phyloP scores from a whole-genome alignment of 2,888 invertebrate species.

The Siphlonurus alternatus region DNA sequence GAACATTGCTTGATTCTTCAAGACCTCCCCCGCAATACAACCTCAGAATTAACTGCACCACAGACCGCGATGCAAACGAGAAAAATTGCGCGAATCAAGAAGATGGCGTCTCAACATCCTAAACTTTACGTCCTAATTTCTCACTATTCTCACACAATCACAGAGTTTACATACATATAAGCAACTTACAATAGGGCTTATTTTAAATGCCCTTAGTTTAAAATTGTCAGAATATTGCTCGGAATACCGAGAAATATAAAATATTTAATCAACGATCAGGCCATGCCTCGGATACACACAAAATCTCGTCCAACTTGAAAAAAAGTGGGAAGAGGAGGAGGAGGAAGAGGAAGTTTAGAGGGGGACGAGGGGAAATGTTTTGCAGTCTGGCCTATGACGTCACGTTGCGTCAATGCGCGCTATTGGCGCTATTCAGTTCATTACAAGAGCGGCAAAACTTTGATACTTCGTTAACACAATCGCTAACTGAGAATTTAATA shows the following conservation, averaged over 20 bases:
- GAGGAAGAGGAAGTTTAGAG: background rate
- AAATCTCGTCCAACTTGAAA: background rate
- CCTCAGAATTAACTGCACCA: background rate
- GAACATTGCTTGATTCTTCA: background rate
- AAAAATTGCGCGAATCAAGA: constrained; percentile 1
- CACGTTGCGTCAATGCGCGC: background rate
- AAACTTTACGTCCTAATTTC: background rate
- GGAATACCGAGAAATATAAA: background rate
- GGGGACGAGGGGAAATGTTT: background rate
- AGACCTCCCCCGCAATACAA: background rate
- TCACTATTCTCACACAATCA: background rate
- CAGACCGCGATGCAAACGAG: background rate
- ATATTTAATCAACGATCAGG: background rate
- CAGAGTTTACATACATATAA: background rate
- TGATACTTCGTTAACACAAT: too few relatives aligned
- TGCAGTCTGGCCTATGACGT: background rate
- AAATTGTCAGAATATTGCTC: background rate
- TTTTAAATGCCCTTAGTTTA: background rate
- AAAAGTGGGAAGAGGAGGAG: background rate
- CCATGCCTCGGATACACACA: background rate
- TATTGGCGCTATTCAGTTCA: background rate
- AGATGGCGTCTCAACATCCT: background rate
- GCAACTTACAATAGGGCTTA: too few relatives aligned
- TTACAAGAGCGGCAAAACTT: background rate
- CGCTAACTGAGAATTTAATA: too few relatives aligned